These are phyloP conservation scores for Muntiacus reevesi DNA, from an alignment of 2,113 vertebrate genomes.

Conservation along the genomic window DNA sequence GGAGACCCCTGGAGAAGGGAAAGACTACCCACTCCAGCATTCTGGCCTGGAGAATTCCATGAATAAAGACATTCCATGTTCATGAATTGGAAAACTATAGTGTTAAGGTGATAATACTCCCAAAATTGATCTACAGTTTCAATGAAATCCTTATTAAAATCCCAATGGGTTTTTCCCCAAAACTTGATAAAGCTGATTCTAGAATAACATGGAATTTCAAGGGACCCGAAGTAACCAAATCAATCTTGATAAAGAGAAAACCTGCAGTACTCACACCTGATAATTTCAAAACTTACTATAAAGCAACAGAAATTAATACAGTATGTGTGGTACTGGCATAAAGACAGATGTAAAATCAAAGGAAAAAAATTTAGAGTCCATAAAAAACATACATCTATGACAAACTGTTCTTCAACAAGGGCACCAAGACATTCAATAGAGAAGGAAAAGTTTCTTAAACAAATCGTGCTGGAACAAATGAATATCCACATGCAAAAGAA, in stretches of 20 bases:
- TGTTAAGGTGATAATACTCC: not conserved
- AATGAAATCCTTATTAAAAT: not conserved
- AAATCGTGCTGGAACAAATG: not conserved
- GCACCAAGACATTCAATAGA: not conserved
- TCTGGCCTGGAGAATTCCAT: not conserved
- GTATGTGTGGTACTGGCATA: rapidly evolving
- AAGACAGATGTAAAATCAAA: not conserved
- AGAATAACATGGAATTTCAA: not conserved
- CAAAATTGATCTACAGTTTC: not conserved
- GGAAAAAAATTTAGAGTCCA: not conserved
- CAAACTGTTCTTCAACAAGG: not conserved
- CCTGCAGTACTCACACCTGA: not conserved
- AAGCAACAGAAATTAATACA: not conserved
- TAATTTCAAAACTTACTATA: not conserved
- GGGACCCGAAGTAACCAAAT: not conserved
- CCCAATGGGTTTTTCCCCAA: not conserved
- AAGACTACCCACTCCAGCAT: not conserved
- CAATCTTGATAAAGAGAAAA: not conserved
- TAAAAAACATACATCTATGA: not conserved
- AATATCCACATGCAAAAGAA: not conserved
- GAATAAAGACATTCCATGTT: not conserved
- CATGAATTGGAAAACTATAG: not conserved
- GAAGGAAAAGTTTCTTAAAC: not conserved
- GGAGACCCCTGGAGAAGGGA: not conserved
- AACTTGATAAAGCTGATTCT: not conserved